Base-by-base conservation (phyloP, 2,888 invertebrate genomes). In the Linnaemya vulpina region DNA sequence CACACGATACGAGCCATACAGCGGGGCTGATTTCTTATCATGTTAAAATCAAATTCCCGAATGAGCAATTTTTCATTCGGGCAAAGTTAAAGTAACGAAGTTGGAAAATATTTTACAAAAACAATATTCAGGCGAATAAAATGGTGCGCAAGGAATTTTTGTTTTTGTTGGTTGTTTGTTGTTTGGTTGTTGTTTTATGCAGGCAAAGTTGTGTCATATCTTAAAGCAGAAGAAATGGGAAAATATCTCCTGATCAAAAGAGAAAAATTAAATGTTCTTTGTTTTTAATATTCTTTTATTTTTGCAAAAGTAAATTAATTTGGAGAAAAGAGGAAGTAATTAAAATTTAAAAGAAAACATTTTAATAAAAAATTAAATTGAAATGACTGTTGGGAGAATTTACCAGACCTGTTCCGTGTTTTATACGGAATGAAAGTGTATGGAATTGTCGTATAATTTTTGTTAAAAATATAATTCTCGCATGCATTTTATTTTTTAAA, bases 31-130 rank as follows among this genome's bases (percentile, higher is more conserved):
- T 68, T 90, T 88, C 89, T 90, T 90, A 88, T 89, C 91, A 90
- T 90, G 90, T 90, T 89, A 88, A 89, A 90, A 91, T 90, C 90
- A 90, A 91, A 90, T 90, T 90, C 90, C 90, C 90, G 90, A 89
- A 89, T 89, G 90, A 89, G 91, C 90, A 90, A 90, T 90, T 90
- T 91, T 90, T 90, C 90, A 90, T 90, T 90, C 88, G 87, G 55
- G 80, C 87, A 88, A 71, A 90, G 89, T 88, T 89, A 89, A 89
- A 89, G 89, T 87, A 88, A 71, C 71, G 20, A 35, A 62, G 53
- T 75, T 65, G 40, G 73, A 79, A 84, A 80, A 84, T 58, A 20
- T 70, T 79, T 43, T 58, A 65, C 62, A 55, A 73, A 51, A 38
- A 22, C 22, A 43, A 60, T 38, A 46, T 49, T 67, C 40, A 67